Base-by-base conservation (phyloP, 2,888 invertebrate species). In the Hemistola chrysoprasaria region DNA sequence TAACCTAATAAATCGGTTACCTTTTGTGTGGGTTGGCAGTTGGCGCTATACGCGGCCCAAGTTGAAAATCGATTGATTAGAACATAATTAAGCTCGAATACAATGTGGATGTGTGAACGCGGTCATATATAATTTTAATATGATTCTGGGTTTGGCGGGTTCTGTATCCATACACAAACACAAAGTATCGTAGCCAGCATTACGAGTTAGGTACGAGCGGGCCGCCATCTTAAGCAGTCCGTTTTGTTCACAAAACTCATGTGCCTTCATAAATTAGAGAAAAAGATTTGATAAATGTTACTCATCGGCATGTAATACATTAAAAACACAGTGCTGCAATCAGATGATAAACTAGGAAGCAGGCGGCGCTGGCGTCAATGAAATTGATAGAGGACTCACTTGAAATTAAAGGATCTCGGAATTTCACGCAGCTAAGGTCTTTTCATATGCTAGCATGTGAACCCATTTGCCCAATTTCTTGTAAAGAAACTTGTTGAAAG, bases 321-420 rank as follows among this genome's bases (percentile, higher is more conserved):
- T 16, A 24, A 11, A 39, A 31, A 31, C 9, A 8, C 43, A 48
- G 39, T 44, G 33, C 37, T 36, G 44, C 7, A 25, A 31, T 2
- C 16, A 42, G 53, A 44, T 5, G 6, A 1, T 24, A 7, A 24
- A 38, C 8, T 7, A 22, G 5, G 56, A 65, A 55, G 70, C 74
- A 78, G 79, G 78, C 78, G 80, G 85, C 85, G 84, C 83, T 84
- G 76, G 73, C 65, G 77, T 82, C 82, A 71, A 66, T 63, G 59
- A 60, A 57, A 59, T 62, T 52, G 54, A 51, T 22, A 16, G 39
- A 42, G 52, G 40, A 43, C 29, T 22, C 37, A 43, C 51, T 31
- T 45, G 45, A 39, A 40, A 41, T 38, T 41, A 49, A 56, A 45
- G 33, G 21, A 23, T 36, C 27, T 11, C 21, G 28, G 16, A 43